Conservation (phyloP, 92 coral and sea anemone genomes). For the Palythoa caribaeorum region DNA sequence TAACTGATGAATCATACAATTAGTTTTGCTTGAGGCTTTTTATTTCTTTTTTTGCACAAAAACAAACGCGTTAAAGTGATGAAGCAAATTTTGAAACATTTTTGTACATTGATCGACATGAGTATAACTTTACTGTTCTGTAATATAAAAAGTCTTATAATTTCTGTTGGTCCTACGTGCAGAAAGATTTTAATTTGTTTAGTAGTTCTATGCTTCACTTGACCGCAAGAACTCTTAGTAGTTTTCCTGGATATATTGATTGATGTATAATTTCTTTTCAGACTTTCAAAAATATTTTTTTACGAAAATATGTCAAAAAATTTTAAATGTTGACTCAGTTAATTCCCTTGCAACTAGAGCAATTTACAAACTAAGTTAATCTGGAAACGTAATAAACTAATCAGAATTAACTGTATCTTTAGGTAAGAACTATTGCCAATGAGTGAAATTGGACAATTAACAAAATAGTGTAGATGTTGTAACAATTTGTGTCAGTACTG, state of each 20-base stretch:
- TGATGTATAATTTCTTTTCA: not conserved
- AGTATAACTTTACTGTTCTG: not conserved
- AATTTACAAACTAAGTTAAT: not conserved
- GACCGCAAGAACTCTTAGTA: not conserved
- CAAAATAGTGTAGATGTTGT: not conserved
- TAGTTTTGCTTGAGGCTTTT: not conserved
- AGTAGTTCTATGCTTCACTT: not conserved
- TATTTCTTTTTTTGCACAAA: not conserved
- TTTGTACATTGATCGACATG: not conserved
- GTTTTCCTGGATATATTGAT: not conserved
- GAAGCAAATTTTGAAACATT: not conserved
- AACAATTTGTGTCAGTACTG: not conserved
- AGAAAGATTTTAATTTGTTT: not conserved
- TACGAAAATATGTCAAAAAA: no score
- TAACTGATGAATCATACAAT: not conserved
- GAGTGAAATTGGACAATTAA: not conserved
- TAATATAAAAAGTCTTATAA: not conserved
- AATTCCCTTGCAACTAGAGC: not conserved
- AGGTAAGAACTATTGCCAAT: not conserved
- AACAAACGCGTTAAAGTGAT: not conserved
- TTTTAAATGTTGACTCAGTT: no score
- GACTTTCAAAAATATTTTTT: not conserved
- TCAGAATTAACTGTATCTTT: not conserved
- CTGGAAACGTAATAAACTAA: not conserved
- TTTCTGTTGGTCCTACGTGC: not conserved